Evolutionary conservation across 64 coral and sea anemone species (phyloP).

Genomic region (Montipora foliosa): DNA sequence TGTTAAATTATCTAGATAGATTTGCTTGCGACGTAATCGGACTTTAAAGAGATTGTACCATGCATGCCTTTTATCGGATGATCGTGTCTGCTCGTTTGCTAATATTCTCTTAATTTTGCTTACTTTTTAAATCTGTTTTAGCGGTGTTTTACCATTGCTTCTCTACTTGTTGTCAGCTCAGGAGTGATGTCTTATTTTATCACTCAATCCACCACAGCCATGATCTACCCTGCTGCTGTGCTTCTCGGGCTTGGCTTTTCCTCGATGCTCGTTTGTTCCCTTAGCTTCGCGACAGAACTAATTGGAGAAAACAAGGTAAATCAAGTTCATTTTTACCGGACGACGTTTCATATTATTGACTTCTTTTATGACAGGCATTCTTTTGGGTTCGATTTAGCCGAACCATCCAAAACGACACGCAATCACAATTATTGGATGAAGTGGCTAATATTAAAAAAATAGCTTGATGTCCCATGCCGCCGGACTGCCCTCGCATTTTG

Average conservation of each 20-base stretch:
- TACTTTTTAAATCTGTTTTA: neutral
- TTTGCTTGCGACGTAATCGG: too few species aligned
- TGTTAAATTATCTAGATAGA: too few species aligned
- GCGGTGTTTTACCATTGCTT: neutral
- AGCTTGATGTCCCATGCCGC: too few species aligned
- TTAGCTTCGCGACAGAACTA: neutral
- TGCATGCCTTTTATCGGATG: neutral
- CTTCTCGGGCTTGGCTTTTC: neutral
- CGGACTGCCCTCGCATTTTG: too few species aligned
- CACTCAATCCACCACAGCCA: neutral
- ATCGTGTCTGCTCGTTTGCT: too few species aligned
- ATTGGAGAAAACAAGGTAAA: constrained; percentile 18
- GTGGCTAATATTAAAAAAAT: too few species aligned
- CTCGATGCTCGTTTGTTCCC: neutral
- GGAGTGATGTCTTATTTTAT: constrained; percentile 2
- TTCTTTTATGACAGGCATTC: too few species aligned
- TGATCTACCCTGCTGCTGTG: neutral
- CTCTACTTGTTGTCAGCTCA: neutral
- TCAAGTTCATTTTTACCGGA: neutral
- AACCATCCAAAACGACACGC: too few species aligned
- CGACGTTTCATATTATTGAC: too few species aligned
- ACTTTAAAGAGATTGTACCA: neutral
- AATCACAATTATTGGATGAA: too few species aligned
- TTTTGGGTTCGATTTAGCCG: too few species aligned
- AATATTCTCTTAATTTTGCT: neutral